Conservation (phyloP, 2,888 invertebrate species). For the Cheiracanthium punctorium region DNA sequence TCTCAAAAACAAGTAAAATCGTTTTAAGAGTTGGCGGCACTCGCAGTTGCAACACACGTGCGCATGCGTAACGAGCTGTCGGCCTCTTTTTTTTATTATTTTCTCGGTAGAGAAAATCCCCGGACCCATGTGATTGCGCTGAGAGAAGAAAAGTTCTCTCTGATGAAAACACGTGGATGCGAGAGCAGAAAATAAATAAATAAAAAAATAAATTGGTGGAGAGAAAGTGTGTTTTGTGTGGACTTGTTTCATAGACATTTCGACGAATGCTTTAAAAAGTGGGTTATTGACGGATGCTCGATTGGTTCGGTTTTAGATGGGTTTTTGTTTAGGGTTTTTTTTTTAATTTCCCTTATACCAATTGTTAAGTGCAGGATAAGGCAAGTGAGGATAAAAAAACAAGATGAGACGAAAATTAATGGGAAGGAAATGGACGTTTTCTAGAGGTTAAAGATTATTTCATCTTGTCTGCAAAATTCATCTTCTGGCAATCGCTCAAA, state of each 20-base stretch:
- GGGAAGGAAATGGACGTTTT: too few relatives aligned
- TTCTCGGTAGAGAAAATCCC: background rate
- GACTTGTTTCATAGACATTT: background rate
- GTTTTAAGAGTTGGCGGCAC: conserved; percentile 54
- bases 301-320: background rate
- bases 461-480: too few relatives aligned
- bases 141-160: background rate
- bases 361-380: too few relatives aligned
- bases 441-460: too few relatives aligned
- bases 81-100: background rate
- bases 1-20: conserved; percentile 35
- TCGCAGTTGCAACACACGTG: background rate
- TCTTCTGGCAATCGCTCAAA: too few relatives aligned
- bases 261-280: background rate
- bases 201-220: too few relatives aligned
- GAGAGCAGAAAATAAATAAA: background rate
- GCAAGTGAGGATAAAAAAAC: too few relatives aligned
- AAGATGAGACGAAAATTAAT: too few relatives aligned
- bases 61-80: background rate
- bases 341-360: background rate
- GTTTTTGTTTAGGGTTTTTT: background rate
- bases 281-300: conserved; percentile 1
- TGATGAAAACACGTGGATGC: background rate
- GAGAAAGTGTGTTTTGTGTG: too few relatives aligned
- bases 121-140: background rate